These are phyloP conservation scores for Calonectris borealis DNA, from an alignment of 2,113 vertebrate genomes.

Conservation along the genomic window DNA sequence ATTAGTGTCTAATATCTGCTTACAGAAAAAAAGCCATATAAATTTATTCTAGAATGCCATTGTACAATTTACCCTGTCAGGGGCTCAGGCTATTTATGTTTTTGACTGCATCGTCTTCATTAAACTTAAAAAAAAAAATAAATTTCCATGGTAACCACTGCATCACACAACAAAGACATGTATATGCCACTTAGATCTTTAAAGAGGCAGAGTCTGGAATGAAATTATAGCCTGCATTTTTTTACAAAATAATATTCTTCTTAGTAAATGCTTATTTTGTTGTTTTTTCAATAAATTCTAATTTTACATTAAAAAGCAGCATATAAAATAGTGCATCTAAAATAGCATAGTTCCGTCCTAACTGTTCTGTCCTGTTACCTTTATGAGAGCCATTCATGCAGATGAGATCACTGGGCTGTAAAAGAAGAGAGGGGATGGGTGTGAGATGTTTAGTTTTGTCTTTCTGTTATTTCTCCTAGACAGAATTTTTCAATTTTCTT, in stretches of 20 bases:
- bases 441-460: neutral
- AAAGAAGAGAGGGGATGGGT: neutral
- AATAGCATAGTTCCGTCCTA: neutral
- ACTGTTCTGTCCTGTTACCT: neutral
- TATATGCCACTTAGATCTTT: neutral
- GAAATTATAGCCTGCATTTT: neutral
- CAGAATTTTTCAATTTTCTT: neutral
- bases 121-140: constrained; percentile 35
- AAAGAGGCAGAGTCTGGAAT: constrained; percentile 8
- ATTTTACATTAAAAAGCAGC: neutral
- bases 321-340: neutral
- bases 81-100: constrained; percentile 33
- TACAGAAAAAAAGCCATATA: neutral
- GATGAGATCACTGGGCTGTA: neutral
- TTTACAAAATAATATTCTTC: neutral
- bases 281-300: neutral
- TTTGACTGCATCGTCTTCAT: constrained; percentile 47
- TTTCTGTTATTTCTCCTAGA: neutral
- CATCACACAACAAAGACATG: constrained; percentile 2
- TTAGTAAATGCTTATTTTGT: neutral
- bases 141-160: constrained; percentile 60
- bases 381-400: neutral
- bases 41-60: constrained; percentile 20
- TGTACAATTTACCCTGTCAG: constrained; percentile 32
- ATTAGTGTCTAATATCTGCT: neutral